Percentiles rank a stretch among this genome's conserved stretches.
Evolutionary conservation across 2,888 invertebrate species (phyloP).

Genomic region (Diaprepes abbreviatus): DNA sequence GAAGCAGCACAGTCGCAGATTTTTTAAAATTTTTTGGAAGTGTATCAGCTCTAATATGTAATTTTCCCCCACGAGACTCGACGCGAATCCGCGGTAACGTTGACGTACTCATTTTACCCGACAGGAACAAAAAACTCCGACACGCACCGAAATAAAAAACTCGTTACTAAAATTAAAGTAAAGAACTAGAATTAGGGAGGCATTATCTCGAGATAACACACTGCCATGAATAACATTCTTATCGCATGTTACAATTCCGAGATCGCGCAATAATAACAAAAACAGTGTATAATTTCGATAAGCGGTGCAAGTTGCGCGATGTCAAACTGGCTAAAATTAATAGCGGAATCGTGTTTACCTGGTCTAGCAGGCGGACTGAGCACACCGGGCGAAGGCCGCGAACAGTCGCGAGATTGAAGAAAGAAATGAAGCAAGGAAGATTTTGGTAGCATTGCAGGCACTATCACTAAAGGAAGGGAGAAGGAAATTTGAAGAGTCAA

Average conservation of each 20-base stretch:
- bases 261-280: slow-evolving; percentile 35
- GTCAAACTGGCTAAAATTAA: slow-evolving; percentile 15
- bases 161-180: neutral
- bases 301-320: slow-evolving; percentile 26
- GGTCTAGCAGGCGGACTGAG: slow-evolving; percentile 22
- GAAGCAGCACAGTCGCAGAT: slow-evolving; percentile 52
- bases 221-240: slow-evolving; percentile 31
- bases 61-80: slow-evolving; percentile 60
- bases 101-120: slow-evolving; percentile 57
- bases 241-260: slow-evolving; percentile 27
- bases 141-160: slow-evolving; percentile 21
- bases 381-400: slow-evolving; percentile 33
- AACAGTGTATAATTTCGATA: slow-evolving; percentile 32
- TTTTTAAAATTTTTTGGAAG: slow-evolving; percentile 54
- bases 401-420: slow-evolving; percentile 31
- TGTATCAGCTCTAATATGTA: slow-evolving; percentile 59
- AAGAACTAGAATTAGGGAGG: slow-evolving; percentile 26
- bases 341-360: slow-evolving; percentile 19
- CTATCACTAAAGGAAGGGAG: slow-evolving; percentile 23
- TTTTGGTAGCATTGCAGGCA: slow-evolving; percentile 15
- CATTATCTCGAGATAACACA: slow-evolving; percentile 41
- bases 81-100: slow-evolving; percentile 64
- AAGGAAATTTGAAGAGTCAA: neutral
- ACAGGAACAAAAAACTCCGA: slow-evolving; percentile 17
- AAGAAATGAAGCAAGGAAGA: slow-evolving; percentile 38